phyloP scores from a whole-genome alignment of 2,113 vertebrate genomes.

The Proterorhinus semilunaris region DNA sequence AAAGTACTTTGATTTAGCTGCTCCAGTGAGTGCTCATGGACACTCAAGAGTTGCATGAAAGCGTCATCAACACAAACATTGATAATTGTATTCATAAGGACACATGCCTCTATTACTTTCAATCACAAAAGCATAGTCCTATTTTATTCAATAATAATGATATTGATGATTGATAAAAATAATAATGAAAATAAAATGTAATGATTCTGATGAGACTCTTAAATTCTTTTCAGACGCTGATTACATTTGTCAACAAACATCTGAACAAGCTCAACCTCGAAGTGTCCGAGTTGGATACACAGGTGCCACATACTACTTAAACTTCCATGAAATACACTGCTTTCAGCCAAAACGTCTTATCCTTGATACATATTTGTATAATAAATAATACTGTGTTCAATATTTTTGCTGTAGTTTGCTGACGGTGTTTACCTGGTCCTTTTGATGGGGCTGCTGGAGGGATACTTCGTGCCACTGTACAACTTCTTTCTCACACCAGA shows the following conservation, averaged over 20 bases:
- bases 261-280: slow-evolving; percentile 97
- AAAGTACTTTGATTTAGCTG: too few species aligned
- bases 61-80: too few species aligned
- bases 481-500: slow-evolving; percentile 98
- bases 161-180: too few species aligned
- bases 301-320: slow-evolving; percentile 75
- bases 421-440: slow-evolving; percentile 96
- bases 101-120: too few species aligned
- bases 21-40: too few species aligned
- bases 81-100: too few species aligned
- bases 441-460: slow-evolving; percentile 95
- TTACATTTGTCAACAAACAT: slow-evolving; percentile 99
- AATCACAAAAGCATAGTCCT: too few species aligned
- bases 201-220: not conserved
- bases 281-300: slow-evolving; percentile 96
- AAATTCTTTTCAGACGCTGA: slow-evolving; percentile 83
- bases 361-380: not conserved
- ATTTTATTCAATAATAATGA: too few species aligned
- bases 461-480: slow-evolving; percentile 95
- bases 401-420: slow-evolving; percentile 83
- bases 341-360: not conserved
- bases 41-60: too few species aligned
- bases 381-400: not conserved
- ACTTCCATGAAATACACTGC: not conserved
- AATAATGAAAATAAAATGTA: not conserved